phyloP scores from a whole-genome alignment of 1,140 invertebrate genomes.

The Zaprionus capensis region DNA sequence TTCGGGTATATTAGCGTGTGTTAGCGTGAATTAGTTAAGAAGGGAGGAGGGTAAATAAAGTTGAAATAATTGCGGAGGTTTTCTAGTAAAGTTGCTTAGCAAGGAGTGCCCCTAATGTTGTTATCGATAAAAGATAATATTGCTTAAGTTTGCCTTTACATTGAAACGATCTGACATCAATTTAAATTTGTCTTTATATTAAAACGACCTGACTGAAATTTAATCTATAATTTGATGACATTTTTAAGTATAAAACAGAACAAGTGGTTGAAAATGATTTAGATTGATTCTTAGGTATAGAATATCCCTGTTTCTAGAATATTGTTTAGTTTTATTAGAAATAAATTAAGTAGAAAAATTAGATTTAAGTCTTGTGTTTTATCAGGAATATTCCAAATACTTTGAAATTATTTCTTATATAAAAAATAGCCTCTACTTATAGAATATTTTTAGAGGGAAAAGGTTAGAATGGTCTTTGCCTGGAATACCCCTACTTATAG shows the following conservation, averaged over 20 bases:
- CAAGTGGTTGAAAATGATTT: too few relatives aligned
- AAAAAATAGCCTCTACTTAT: not conserved
- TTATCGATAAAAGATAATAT: not conserved
- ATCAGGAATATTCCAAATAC: too few relatives aligned
- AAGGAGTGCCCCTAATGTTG: not conserved
- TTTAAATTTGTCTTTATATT: not conserved
- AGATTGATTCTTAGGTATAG: too few relatives aligned
- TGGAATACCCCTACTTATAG: too few relatives aligned
- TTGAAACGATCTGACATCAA: not conserved
- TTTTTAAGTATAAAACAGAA: not conserved
- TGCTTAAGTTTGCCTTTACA: not conserved
- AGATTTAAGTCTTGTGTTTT: too few relatives aligned
- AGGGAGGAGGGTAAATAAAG: not conserved
- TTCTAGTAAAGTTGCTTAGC: not conserved
- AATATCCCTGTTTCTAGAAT: too few relatives aligned
- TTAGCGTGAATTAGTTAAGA: not conserved
- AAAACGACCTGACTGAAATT: not conserved
- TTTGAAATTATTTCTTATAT: too few relatives aligned
- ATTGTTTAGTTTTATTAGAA: too few relatives aligned
- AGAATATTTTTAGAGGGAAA: not conserved
- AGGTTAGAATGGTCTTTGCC: not conserved
- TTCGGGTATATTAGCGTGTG: not conserved
- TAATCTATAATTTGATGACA: not conserved
- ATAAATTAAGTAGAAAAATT: too few relatives aligned
- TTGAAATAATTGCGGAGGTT: not conserved